Percentiles rank a stretch among this genome's conserved stretches.
Conservation (phyloP, 1,140 invertebrate species). For the Procambarus clarkii region DNA sequence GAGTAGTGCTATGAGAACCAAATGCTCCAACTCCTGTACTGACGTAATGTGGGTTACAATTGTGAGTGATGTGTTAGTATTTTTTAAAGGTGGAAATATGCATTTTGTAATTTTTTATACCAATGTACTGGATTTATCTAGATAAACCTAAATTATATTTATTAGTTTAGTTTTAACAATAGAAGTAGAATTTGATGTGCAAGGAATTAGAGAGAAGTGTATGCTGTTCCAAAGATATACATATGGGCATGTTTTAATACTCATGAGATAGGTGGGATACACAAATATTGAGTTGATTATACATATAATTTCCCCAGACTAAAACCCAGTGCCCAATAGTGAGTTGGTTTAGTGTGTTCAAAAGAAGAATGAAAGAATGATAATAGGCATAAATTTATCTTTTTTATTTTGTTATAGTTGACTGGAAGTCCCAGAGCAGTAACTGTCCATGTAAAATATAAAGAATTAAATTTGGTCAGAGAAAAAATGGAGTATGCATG, state of each 20-base stretch:
- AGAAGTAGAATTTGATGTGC: background rate
- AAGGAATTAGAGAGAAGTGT: background rate
- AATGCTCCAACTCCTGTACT: no score
- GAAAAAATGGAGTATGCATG: background rate
- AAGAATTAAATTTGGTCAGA: no score
- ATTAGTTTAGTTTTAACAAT: background rate
- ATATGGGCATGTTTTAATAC: background rate
- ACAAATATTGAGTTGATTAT: background rate
- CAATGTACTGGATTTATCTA: no score
- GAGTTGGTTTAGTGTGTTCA: conserved; percentile 10
- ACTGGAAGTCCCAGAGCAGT: background rate
- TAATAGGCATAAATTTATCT: background rate
- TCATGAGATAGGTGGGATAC: background rate
- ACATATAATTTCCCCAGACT: background rate
- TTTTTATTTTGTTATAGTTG: background rate
- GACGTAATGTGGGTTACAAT: no score
- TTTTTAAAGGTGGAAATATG: no score
- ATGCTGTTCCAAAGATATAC: background rate
- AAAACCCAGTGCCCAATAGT: background rate
- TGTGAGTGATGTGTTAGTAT: no score
- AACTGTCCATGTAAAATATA: background rate
- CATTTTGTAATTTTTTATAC: no score
- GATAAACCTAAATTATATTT: no score
- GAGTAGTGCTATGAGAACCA: no score
- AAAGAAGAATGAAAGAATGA: background rate